Evolutionary conservation across 1,140 invertebrate species (phyloP).

Genomic region (Trigoniulus corallinus): DNA sequence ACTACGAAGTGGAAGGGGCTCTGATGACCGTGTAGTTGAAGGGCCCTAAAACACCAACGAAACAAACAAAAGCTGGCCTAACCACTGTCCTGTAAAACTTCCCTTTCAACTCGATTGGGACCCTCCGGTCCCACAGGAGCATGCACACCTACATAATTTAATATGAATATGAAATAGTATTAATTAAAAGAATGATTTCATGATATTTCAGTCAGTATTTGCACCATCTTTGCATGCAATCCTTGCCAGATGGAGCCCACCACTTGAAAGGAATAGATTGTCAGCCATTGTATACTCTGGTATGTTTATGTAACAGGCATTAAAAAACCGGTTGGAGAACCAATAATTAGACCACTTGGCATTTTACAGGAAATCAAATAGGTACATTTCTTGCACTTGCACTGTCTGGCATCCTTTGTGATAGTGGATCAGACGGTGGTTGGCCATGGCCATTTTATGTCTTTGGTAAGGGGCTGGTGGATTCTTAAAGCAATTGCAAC

Average conservation of each 20-base stretch:
- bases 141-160: too few relatives aligned
- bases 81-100: too few relatives aligned
- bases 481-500: background rate
- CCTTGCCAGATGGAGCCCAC: constrained; percentile 78
- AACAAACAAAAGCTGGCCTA: too few relatives aligned
- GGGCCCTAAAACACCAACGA: too few relatives aligned
- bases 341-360: background rate
- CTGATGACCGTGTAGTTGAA: too few relatives aligned
- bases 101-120: too few relatives aligned
- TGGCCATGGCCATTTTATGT: constrained; percentile 57
- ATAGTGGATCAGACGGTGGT: constrained; percentile 31
- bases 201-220: constrained; percentile 52
- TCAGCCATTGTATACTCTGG: constrained; percentile 50
- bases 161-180: too few relatives aligned
- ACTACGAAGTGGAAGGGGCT: too few relatives aligned
- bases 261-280: constrained; percentile 70
- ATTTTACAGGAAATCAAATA: background rate
- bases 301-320: constrained; percentile 18
- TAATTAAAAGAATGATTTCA: too few relatives aligned
- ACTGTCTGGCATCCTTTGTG: constrained; percentile 20
- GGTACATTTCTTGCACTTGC: constrained; percentile 11
- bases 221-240: constrained; percentile 84
- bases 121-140: too few relatives aligned
- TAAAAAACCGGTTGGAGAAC: background rate
- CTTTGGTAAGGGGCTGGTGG: constrained; percentile 27